Evolutionary conservation across 2,797 vertebrate genomes (phyloP).

Genomic region (Poecilia picta): DNA sequence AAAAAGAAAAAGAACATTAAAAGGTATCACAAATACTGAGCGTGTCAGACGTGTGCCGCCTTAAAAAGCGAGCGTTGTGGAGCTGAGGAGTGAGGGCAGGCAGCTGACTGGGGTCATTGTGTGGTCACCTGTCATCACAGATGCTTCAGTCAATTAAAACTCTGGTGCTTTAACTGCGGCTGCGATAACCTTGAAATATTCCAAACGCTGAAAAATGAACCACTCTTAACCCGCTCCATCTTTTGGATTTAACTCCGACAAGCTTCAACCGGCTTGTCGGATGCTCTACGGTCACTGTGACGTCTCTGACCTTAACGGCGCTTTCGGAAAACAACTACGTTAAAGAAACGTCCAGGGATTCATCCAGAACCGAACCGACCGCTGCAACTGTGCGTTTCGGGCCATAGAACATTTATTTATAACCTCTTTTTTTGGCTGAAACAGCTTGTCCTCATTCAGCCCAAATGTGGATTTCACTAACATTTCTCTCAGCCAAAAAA

Average conservation of each 20-base stretch:
- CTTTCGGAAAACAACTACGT: conserved; percentile 10
- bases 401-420: conserved; percentile 35
- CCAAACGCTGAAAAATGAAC: not conserved
- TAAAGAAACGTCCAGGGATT: conserved; percentile 3
- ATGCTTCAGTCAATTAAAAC: conserved; percentile 47
- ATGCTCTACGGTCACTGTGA: not conserved
- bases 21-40: conserved; percentile 8
- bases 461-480: not conserved
- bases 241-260: conserved; percentile 1
- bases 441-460: conserved; percentile 18
- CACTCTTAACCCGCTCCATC: not conserved
- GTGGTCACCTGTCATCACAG: conserved; percentile 52
- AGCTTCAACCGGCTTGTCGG: not conserved
- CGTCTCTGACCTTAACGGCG: conserved; percentile 8
- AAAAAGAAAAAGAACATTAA: not conserved
- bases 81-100: conserved; percentile 13
- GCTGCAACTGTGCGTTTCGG: conserved; percentile 16
- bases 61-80: conserved; percentile 13
- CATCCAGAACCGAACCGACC: conserved; percentile 3
- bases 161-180: not conserved
- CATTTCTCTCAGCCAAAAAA: not conserved
- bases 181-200: conserved; percentile 32
- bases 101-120: conserved; percentile 33
- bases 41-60: conserved; percentile 34
- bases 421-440: not conserved